A percentile compares a stretch with the other conserved stretches of the same genome.
Evolutionary conservation across 2,113 vertebrate genomes (phyloP).

Genomic region (Pedetes capensis): DNA sequence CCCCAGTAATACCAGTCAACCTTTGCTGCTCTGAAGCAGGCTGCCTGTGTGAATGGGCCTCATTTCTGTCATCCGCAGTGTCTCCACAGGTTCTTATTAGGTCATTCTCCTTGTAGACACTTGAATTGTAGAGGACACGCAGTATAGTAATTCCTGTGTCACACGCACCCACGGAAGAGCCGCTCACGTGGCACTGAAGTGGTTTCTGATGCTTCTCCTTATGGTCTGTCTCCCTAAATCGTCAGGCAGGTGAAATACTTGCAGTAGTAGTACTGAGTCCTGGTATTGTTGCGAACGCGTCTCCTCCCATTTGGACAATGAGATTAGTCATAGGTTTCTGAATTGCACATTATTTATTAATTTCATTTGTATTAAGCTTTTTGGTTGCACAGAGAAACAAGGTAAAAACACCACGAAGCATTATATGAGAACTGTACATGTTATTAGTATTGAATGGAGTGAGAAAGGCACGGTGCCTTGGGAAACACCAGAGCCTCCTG

Average conservation of each 20-base stretch:
- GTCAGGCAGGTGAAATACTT: neutral
- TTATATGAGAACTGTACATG: neutral
- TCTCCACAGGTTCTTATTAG: fast-evolving
- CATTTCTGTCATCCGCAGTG: fast-evolving
- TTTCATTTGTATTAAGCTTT: neutral
- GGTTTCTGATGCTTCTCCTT: neutral
- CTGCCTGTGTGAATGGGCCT: fast-evolving
- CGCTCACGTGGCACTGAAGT: fast-evolving
- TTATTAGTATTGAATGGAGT: fast-evolving
- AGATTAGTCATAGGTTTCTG: neutral
- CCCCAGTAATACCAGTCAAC: neutral
- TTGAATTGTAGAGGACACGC: fast-evolving
- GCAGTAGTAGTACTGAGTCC: no score
- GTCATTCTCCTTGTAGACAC: fast-evolving
- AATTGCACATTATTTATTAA: neutral
- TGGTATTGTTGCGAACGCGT: neutral
- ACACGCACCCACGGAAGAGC: no score
- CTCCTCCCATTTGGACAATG: neutral
- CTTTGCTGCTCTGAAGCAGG: fast-evolving
- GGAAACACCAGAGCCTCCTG: no score
- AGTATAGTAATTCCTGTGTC: fast-evolving
- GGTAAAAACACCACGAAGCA: neutral
- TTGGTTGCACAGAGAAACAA: neutral
- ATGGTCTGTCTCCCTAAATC: fast-evolving
- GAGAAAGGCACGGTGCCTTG: fast-evolving